Conservation (phyloP, 2,888 invertebrate genomes). For the Apeira syringaria region DNA sequence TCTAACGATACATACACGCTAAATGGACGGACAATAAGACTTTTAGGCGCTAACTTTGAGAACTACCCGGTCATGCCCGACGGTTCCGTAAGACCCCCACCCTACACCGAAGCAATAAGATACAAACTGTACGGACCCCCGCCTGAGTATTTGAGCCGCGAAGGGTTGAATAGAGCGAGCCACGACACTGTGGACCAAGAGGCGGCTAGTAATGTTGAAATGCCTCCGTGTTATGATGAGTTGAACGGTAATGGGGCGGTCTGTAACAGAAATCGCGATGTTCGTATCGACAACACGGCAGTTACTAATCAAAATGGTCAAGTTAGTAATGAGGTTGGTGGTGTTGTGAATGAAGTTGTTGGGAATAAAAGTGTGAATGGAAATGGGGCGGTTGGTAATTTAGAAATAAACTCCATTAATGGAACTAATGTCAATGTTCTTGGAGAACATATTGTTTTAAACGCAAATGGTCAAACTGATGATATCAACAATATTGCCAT, state of each 20-base stretch:
- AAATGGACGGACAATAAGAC: constrained; percentile 67
- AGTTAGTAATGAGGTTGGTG: no score
- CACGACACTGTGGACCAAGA: constrained; percentile 48
- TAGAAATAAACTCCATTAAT: no score
- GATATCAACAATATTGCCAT: no score
- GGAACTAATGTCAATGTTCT: no score
- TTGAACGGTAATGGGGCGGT: constrained; percentile 28
- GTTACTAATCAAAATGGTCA: neutral
- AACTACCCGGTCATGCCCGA: constrained; percentile 53
- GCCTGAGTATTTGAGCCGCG: constrained; percentile 64
- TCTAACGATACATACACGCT: constrained; percentile 70
- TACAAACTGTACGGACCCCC: constrained; percentile 74
- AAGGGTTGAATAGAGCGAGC: constrained; percentile 41
- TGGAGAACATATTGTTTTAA: no score
- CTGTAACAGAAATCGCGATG: neutral
- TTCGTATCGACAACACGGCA: no score
- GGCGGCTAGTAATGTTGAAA: constrained; percentile 61
- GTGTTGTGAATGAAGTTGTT: neutral
- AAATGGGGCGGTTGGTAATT: constrained; percentile 9
- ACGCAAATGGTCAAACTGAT: no score
- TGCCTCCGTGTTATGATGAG: constrained; percentile 73
- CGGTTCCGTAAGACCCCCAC: constrained; percentile 54
- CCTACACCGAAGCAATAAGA: constrained; percentile 64
- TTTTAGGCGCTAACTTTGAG: constrained; percentile 64
- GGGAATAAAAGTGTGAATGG: constrained; percentile 1